Base-by-base conservation (phyloP, 2,113 vertebrate species). In the Copsychus sechellarum region DNA sequence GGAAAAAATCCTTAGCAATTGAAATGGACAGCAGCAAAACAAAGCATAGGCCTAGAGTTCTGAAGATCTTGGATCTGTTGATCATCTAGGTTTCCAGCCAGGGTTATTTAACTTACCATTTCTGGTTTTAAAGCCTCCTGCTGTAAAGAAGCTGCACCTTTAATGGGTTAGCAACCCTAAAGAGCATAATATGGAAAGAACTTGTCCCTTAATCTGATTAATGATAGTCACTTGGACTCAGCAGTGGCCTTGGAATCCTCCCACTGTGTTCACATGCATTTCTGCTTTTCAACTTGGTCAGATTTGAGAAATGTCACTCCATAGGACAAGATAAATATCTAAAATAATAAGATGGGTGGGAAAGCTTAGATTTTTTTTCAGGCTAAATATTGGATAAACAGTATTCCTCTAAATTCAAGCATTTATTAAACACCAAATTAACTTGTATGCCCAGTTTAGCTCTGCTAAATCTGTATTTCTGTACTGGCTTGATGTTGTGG, bases 291-390 rank as follows among this genome's bases (percentile, higher is more conserved):
- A n/a, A 0, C 13, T 25, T 76, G 31, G 12, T 60, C 57, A 79
- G 57, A 53, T 82, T 33, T 36, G 33, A 73, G 50, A 87, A 78
- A 51, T 19, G 6, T 26, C 20, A 29, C 17, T 84, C 38, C 31
- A 28, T 0, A 51, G 47, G 31, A 56, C 4, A 24, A 58, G 21
- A 56, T 22, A 22, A 71, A 12, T 3, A 16, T 69, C 31, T 61
- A 21, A 91, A 94, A 42, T 12, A 47, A 14, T 25, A n/a, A 5
- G 8, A 13, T 7, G 4, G 7, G 0, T 1, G 14, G 4, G 1
- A 7, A 34, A 66, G 3, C 9, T 56, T 74, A n/a, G n/a, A 2
- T 29, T 13, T 90, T 83, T 62, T 64, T 87, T 65, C 21, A 80
- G 14, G 16, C 18, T 79, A 67, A 85, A 57, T 69, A 38, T 11